Percentiles rank a stretch among this genome's conserved stretches.
Conservation (phyloP, 2,113 vertebrate species). For the Menura novaehollandiae region DNA sequence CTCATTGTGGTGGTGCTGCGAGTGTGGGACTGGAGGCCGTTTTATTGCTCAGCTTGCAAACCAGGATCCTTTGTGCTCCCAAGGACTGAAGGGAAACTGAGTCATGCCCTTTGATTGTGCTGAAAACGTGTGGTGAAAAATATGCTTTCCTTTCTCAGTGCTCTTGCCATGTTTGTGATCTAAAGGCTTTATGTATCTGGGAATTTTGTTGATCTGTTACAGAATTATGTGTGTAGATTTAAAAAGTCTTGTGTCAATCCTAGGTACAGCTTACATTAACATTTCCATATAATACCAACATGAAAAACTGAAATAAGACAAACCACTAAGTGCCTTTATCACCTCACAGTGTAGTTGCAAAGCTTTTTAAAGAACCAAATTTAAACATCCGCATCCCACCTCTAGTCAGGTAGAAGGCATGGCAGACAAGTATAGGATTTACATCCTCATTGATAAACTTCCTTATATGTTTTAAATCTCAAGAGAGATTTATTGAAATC, state of each 20-base stretch:
- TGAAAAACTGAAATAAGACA: not conserved
- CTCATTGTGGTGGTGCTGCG: constrained; percentile 33
- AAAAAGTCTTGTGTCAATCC: not conserved
- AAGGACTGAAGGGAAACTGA: constrained; percentile 5
- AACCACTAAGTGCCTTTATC: not conserved
- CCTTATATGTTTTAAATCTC: not conserved
- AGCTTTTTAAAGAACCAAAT: not conserved
- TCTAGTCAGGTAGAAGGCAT: not conserved
- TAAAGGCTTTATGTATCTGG: not conserved
- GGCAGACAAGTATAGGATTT: not conserved
- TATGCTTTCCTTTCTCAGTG: not conserved
- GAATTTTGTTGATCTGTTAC: not conserved
- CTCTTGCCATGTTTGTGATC: not conserved
- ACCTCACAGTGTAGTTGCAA: not conserved
- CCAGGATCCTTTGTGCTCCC: not conserved
- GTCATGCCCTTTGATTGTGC: not conserved
- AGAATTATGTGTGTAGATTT: not conserved
- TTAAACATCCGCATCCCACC: not conserved
- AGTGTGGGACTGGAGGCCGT: constrained; percentile 1
- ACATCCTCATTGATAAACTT: not conserved
- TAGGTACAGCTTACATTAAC: not conserved
- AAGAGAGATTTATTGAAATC: not conserved
- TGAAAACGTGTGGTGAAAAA: not conserved
- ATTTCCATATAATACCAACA: not conserved
- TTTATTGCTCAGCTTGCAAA: not conserved